phyloP scores from a whole-genome alignment of 2,888 invertebrate genomes.

The Pediacus dermestoides region DNA sequence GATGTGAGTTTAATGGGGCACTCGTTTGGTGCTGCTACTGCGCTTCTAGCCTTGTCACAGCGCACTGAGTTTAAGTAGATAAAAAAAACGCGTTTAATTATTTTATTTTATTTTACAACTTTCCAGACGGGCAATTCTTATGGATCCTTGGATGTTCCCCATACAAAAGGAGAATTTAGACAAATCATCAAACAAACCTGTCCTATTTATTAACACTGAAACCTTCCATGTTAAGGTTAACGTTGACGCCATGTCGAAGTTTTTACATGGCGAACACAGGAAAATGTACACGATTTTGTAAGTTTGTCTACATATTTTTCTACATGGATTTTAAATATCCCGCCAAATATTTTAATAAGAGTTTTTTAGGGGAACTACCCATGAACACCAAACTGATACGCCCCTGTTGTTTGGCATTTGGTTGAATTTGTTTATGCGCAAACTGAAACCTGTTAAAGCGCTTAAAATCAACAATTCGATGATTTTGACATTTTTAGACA shows the following conservation, averaged over 20 bases:
- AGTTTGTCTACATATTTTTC: no score
- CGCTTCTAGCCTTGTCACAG: slow-evolving; percentile 54
- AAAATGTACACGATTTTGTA: slow-evolving; percentile 51
- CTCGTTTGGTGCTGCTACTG: slow-evolving; percentile 64
- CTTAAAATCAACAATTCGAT: slow-evolving; percentile 49
- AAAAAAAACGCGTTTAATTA: slow-evolving; percentile 8
- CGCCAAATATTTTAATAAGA: no score
- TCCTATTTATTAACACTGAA: slow-evolving; percentile 57
- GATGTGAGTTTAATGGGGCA: slow-evolving; percentile 57
- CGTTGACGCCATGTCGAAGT: slow-evolving; percentile 51
- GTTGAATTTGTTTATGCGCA: slow-evolving; percentile 53
- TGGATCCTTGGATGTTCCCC: slow-evolving; percentile 63
- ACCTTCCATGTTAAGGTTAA: slow-evolving; percentile 57
- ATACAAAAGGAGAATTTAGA: slow-evolving; percentile 50
- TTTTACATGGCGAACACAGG: slow-evolving; percentile 34
- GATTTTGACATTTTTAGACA: slow-evolving; percentile 46
- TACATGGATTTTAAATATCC: no score
- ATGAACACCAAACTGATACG: slow-evolving; percentile 52
- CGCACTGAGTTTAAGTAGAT: slow-evolving; percentile 54
- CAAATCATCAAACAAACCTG: slow-evolving; percentile 50
- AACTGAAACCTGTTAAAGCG: slow-evolving; percentile 46
- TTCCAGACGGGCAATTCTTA: slow-evolving; percentile 51
- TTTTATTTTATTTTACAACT: slow-evolving; percentile 1
- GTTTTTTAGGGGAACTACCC: slow-evolving; percentile 47
- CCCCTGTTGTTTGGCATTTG: slow-evolving; percentile 50